phyloP scores from a whole-genome alignment of 2,797 vertebrate genomes.

The Eidolon dupreanum region DNA sequence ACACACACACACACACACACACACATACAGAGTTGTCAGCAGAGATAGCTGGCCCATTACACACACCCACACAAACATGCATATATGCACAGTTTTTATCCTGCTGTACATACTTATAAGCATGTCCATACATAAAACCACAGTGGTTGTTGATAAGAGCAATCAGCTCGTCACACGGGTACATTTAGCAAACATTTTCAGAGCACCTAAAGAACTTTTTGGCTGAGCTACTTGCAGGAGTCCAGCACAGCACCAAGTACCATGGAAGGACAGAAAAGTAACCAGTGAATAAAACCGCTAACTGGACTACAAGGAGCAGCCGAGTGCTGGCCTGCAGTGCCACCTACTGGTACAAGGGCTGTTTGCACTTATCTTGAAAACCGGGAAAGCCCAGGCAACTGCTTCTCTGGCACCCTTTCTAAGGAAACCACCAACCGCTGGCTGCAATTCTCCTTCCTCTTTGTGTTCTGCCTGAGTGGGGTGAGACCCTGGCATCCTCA shows the following conservation, averaged over 20 bases:
- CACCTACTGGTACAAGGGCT: conserved; percentile 42
- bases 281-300: background rate
- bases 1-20: background rate
- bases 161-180: background rate
- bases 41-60: background rate
- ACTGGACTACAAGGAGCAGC: background rate
- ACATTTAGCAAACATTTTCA: background rate
- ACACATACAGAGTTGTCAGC: background rate
- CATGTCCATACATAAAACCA: background rate
- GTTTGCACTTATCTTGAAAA: background rate
- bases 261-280: background rate
- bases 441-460: background rate
- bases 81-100: background rate
- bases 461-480: background rate
- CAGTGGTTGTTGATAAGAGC: conserved; percentile 53
- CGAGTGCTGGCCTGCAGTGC: conserved; percentile 2
- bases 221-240: background rate
- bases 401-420: background rate
- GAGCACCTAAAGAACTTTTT: conserved; percentile 30
- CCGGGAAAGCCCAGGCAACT: background rate
- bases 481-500: background rate
- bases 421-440: background rate
- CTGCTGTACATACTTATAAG: background rate
- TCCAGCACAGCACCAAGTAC: background rate
- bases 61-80: background rate